Base-by-base conservation (phyloP, 1,140 invertebrate species). In the Drosophila ficusphila region DNA sequence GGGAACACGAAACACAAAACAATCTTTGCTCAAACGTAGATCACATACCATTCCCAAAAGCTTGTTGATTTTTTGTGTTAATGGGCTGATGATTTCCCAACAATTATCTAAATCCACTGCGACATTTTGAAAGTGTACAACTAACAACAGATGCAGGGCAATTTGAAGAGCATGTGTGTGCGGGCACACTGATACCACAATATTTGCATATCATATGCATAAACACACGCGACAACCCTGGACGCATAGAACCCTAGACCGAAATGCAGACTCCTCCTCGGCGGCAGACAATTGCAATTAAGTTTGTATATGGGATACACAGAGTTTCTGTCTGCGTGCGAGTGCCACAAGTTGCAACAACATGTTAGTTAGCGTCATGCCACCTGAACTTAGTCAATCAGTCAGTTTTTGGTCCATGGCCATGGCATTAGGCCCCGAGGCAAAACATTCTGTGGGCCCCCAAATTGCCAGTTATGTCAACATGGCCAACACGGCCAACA, bases 201-300 rank as follows among this genome's bases (percentile, higher is more conserved):
- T 82, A 88, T 88, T 88, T 88, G 82, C 82, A 88, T 88, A 88
- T 88, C 82, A 88, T 88, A 88, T 88, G 77, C 82, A 88, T 89
- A 88, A 88, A 82, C 83, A 89, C 81, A 77, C 60, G 74, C 78
- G 78, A 74, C 72, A 76, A 82, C 70, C 39, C 60, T 64, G 38
- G 57, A 11, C 14, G 5, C 23, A 11, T 6, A 23, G 39, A 36
- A 51, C 44, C 68, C 67, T 46, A 44, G 44, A 61, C 31, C 44
- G 18, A 53, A 52, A 51, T 31, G 42, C 41, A 68, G 25, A 27
- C 52, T 60, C 46, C 52, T 60, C 46, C 42, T 27, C 7, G 31
- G 25, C 52, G 23, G 38, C 61, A 81, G 76, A 77, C 82, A 86
- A 79, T 75, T 78, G 74, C 83, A 86, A 89, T 88, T 88, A 88